These are phyloP conservation scores for Sesia apiformis DNA, from an alignment of 2,888 invertebrate species.

Conservation along the genomic window DNA sequence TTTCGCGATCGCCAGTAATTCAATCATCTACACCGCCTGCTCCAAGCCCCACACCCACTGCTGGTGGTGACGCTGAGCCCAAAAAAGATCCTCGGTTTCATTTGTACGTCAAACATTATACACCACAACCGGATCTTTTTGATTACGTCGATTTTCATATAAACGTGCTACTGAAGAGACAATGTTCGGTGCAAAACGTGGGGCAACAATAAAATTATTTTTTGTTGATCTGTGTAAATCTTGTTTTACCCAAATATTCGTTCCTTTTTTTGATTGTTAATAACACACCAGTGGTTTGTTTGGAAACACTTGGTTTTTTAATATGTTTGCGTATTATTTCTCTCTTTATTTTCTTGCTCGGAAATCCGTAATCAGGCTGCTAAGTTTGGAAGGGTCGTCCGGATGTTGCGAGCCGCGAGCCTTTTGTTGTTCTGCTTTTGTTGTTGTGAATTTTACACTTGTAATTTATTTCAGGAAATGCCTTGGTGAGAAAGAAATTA, in stretches of 20 bases:
- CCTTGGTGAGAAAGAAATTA: conserved; percentile 71
- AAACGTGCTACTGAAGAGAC: conserved; percentile 41
- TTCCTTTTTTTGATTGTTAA: conserved; percentile 23
- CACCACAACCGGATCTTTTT: conserved; percentile 51
- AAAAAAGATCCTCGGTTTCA: conserved; percentile 52
- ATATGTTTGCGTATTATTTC: conserved; percentile 49
- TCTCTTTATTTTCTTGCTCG: conserved; percentile 62
- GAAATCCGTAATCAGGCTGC: conserved; percentile 73
- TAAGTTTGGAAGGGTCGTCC: conserved; percentile 72
- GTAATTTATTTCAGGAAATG: conserved; percentile 74
- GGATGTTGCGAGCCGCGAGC: conserved; percentile 71
- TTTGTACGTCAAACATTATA: conserved; percentile 55
- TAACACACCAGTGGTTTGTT: conserved; percentile 31
- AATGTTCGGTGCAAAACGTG: conserved; percentile 45
- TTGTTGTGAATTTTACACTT: conserved; percentile 75
- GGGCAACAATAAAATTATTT: conserved; percentile 12
- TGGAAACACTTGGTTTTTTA: conserved; percentile 40
- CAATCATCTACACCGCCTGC: conserved; percentile 16
- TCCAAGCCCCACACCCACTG: conserved; percentile 30
- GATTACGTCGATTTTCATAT: conserved; percentile 60
- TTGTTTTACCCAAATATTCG: conserved; percentile 7
- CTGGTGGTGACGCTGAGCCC: conserved; percentile 13
- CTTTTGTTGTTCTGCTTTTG: conserved; percentile 73
- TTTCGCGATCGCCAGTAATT: conserved; percentile 1
- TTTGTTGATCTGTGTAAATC: background rate